phyloP scores from a whole-genome alignment of 2,113 vertebrate genomes.

The Nyctibius bracteatus region DNA sequence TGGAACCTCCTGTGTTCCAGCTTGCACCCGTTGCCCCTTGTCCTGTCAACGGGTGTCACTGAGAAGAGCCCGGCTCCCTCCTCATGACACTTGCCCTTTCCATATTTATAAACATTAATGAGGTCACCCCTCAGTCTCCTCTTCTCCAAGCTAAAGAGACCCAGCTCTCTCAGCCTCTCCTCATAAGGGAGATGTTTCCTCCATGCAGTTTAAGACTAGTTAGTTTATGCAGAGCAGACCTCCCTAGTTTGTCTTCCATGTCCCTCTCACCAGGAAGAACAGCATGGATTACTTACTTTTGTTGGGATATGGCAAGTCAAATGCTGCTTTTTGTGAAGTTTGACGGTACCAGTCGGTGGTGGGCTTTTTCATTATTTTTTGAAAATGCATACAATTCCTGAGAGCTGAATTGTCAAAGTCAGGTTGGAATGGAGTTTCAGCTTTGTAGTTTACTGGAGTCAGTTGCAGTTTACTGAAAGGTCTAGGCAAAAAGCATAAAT shows the following conservation, averaged over 20 bases:
- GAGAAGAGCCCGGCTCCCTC: too few relatives aligned
- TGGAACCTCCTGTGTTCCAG: too few relatives aligned
- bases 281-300: not conserved
- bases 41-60: too few relatives aligned
- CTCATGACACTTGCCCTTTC: too few relatives aligned
- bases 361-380: not conserved
- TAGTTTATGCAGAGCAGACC: not conserved
- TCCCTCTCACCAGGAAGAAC: fast-evolving
- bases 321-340: constrained; percentile 31
- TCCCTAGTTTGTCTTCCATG: not conserved
- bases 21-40: too few relatives aligned
- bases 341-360: not conserved
- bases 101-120: too few relatives aligned
- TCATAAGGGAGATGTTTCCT: too few relatives aligned
- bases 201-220: not conserved
- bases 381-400: not conserved
- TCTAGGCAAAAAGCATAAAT: constrained; percentile 56
- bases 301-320: constrained; percentile 7
- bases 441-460: not conserved
- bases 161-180: too few relatives aligned
- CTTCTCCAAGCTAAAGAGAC: too few relatives aligned
- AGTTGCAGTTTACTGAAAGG: constrained; percentile 24
- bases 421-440: not conserved
- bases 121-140: too few relatives aligned
- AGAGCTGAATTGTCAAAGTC: constrained; percentile 51